phyloP scores from a whole-genome alignment of 2,888 invertebrate genomes.

The Torymus auratus region DNA sequence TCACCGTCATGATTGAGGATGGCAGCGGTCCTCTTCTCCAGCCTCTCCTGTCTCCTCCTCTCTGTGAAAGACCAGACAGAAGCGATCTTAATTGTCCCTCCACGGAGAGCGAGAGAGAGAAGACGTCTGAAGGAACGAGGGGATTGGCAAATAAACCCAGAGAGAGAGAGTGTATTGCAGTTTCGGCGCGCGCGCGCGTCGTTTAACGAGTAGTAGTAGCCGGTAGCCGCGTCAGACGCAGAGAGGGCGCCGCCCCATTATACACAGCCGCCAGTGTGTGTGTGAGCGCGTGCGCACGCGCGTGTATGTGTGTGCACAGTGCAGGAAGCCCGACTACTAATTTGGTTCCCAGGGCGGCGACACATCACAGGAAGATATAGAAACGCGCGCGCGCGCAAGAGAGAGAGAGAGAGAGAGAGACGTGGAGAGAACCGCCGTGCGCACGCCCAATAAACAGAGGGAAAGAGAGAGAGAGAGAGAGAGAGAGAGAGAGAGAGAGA shows the following conservation, averaged over 20 bases:
- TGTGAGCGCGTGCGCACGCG: background rate
- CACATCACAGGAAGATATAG: slow-evolving; percentile 41
- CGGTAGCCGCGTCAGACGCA: slow-evolving; percentile 61
- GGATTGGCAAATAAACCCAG: slow-evolving; percentile 45
- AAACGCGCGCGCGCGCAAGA: slow-evolving; percentile 10
- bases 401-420: slow-evolving; percentile 14
- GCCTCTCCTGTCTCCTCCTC: background rate
- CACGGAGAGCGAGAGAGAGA: slow-evolving; percentile 35
- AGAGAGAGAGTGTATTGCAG: slow-evolving; percentile 45
- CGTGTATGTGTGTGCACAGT: slow-evolving; percentile 47
- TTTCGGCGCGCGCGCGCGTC: slow-evolving; percentile 56
- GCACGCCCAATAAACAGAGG: background rate
- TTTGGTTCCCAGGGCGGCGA: slow-evolving; percentile 73
- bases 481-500: slow-evolving; percentile 9
- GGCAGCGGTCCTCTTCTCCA: background rate
- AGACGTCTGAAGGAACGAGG: slow-evolving; percentile 6
- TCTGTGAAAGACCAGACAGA: slow-evolving; percentile 50
- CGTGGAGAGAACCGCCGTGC: background rate
- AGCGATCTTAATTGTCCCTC: slow-evolving; percentile 49
- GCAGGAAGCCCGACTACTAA: slow-evolving; percentile 73
- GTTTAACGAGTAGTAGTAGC: slow-evolving; percentile 64
- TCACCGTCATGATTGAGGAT: slow-evolving; percentile 40
- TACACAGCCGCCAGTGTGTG: slow-evolving; percentile 66
- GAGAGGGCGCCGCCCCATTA: slow-evolving; percentile 62
- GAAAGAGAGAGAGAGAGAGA: slow-evolving; percentile 55